Evolutionary conservation across 2,888 invertebrate species (phyloP).

Genomic region (Mechanitis mazaeus): DNA sequence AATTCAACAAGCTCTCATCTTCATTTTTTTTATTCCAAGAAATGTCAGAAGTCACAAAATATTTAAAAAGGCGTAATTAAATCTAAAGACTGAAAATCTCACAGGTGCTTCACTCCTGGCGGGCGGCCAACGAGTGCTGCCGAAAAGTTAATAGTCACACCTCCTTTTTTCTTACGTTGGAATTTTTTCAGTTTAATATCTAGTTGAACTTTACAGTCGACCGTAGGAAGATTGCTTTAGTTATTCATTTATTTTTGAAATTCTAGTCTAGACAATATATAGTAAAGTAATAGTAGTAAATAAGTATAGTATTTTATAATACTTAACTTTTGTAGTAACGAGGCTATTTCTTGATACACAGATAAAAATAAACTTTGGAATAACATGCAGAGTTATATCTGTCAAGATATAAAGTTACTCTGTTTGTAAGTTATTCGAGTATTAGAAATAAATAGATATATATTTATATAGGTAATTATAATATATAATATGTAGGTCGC

Average conservation of each 20-base stretch:
- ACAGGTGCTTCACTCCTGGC: conserved; percentile 23
- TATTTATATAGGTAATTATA: no score
- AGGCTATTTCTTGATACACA: no score
- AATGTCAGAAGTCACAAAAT: neutral
- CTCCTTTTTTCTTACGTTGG: conserved; percentile 19
- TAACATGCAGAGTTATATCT: no score
- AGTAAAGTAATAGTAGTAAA: no score
- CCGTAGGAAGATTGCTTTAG: neutral
- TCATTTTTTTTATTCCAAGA: neutral
- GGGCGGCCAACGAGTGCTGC: conserved; percentile 16
- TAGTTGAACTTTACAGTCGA: conserved; percentile 7
- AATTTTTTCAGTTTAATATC: conserved; percentile 15
- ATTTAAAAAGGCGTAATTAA: conserved; percentile 21
- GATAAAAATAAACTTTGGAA: no score
- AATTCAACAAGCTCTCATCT: no score
- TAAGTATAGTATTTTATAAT: no score
- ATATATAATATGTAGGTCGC: neutral
- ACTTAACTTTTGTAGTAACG: no score
- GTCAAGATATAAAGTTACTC: no score
- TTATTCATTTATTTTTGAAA: neutral
- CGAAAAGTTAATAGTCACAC: conserved; percentile 22
- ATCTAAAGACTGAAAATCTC: conserved; percentile 20
- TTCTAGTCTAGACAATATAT: no score
- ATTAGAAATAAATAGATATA: no score
- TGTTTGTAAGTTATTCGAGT: no score